Base-by-base conservation (phyloP, 2,888 invertebrate species). In the Acronicta aceris region DNA sequence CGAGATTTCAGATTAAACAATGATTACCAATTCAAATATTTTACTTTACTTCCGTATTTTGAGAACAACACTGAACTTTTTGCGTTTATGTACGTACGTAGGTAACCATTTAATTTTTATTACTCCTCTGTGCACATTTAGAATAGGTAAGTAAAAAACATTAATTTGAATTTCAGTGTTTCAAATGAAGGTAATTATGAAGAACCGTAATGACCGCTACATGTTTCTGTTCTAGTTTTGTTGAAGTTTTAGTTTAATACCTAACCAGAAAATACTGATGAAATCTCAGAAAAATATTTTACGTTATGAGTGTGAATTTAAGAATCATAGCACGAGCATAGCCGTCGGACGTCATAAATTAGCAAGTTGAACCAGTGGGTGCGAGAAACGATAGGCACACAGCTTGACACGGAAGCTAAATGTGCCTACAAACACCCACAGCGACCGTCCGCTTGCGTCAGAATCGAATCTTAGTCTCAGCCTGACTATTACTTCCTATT, bases 401-500 rank as follows among this genome's bases (percentile, higher is more conserved):
- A 65, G 73, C 69, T 74, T 77, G 75, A 83, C 76, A 80, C 86
- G 88, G 87, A 88, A 86, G 81, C 80, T 72, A 59, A 66, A 66
- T 64, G 71, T 74, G 66, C 71, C 65, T 74, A 74, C 76, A 69
- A 76, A 80, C 79, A 78, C 85, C 83, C 77, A 84, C 83, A 71
- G 67, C 58, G 46, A 63, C 59, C 64, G 63, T 65, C 58, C 67
- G 81, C 75, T 87, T 87, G 80, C 87, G 88, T 86, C 86, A 87
- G 75, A 78, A 76, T 81, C 79, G 77, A 82, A 85, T 83, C 76
- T 79, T 67, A 79, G 58, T 83, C 76, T 79, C 68, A 80, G 58
- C 65, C 59, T 61, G 61, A 75, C 75, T 81, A 77, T 77, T 81
- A 81, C 83, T 87, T 86, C 87, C 87, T 86, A 84, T 79, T 84